Evolutionary conservation across 2,113 vertebrate genomes (phyloP).

Genomic region (Lagenorhynchus albirostris): DNA sequence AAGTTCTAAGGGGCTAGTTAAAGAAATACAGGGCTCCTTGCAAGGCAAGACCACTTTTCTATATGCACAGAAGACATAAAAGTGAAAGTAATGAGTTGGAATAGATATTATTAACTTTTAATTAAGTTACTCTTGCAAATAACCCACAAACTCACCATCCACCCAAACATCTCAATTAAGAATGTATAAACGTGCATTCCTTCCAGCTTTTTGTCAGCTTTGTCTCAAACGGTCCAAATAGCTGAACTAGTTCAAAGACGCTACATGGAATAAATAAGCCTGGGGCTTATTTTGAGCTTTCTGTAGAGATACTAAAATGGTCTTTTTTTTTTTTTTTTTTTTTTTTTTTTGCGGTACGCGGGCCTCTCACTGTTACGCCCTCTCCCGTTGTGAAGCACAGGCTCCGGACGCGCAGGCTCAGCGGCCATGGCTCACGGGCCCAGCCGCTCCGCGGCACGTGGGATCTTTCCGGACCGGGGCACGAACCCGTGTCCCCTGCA

Average conservation of each 20-base stretch:
- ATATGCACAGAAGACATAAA: neutral
- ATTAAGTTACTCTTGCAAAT: constrained; percentile 71
- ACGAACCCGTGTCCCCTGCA: too few species aligned
- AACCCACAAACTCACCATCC: constrained; percentile 62
- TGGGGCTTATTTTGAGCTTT: constrained; percentile 54
- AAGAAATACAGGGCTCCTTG: neutral
- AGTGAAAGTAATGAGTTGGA: constrained; percentile 64
- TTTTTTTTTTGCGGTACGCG: too few species aligned
- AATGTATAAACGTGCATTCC: constrained; percentile 60
- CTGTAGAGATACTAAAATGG: constrained; percentile 44
- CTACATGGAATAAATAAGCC: constrained; percentile 73
- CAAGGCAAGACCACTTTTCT: neutral
- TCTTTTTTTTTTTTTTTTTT: neutral
- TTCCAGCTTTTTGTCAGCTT: constrained; percentile 64
- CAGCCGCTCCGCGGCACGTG: too few species aligned
- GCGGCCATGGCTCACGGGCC: too few species aligned
- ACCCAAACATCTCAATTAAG: constrained; percentile 74
- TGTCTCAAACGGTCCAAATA: constrained; percentile 59
- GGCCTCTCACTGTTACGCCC: too few species aligned
- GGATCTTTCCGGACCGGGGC: too few species aligned
- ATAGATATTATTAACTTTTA: constrained; percentile 77
- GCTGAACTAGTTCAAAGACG: constrained; percentile 67
- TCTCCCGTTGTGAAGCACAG: too few species aligned
- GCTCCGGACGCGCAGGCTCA: too few species aligned
- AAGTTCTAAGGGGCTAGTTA: neutral